A percentile compares a stretch with the other conserved stretches of the same genome.
phyloP scores from a whole-genome alignment of 1,140 invertebrate species.

The Nylanderia fulva region DNA sequence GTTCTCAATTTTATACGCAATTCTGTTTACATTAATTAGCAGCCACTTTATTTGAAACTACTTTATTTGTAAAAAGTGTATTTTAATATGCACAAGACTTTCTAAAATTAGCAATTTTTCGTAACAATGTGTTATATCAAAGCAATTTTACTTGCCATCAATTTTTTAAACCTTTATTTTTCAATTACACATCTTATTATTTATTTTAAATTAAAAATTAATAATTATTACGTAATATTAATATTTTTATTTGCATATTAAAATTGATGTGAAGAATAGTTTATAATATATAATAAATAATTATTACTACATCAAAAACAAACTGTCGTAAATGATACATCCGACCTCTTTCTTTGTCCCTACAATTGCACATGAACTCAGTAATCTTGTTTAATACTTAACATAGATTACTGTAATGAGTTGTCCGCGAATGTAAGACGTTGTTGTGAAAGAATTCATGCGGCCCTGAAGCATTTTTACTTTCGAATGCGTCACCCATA shows the following conservation, averaged over 20 bases:
- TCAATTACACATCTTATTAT: background rate
- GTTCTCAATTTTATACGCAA: background rate
- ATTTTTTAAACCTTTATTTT: background rate
- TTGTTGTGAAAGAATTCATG: constrained; percentile 57
- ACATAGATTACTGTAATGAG: constrained; percentile 57
- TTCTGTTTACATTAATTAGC: background rate
- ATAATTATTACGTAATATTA: background rate
- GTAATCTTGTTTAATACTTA: constrained; percentile 30
- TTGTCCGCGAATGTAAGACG: constrained; percentile 46
- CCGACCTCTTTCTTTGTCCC: background rate
- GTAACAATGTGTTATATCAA: background rate
- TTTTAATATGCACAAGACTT: background rate
- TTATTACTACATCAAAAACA: constrained; percentile 1
- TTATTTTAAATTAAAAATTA: background rate
- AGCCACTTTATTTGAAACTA: background rate
- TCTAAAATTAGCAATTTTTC: background rate
- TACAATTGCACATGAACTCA: background rate
- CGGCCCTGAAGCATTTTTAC: constrained; percentile 70
- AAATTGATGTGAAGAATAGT: background rate
- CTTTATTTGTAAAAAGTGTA: background rate
- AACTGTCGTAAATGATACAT: constrained; percentile 21
- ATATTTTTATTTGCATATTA: background rate
- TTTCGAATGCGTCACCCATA: constrained; percentile 70
- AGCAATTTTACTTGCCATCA: background rate
- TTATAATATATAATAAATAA: background rate